Conservation (phyloP, 2,113 vertebrate species). For the western clawed frog (Xenopus tropicalis) region UCB_Xtro_10.0 CM004448.2:60549001-60549500, state of each 20-base stretch:
- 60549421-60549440: too few species aligned
- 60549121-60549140: too few species aligned
- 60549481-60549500: too few species aligned
- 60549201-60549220: constrained; percentile 10
- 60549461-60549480: too few species aligned
- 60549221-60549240: not conserved
- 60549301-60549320: not conserved
- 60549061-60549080: too few species aligned
- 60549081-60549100: too few species aligned
- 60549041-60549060: too few species aligned
- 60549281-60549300: constrained; percentile 1
- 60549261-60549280: not conserved
- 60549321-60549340: not conserved
- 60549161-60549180: constrained; percentile 7
- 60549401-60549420: not conserved
- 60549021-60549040: too few species aligned
- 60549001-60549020: too few species aligned
- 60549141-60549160: too few species aligned
- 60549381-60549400: not conserved
- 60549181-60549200: constrained; percentile 13
- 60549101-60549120: too few species aligned
- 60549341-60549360: not conserved
- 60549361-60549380: not conserved
- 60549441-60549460: too few species aligned
- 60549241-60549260: constrained; percentile 22